A percentile compares a stretch with the other conserved stretches of the same genome.
Conservation (phyloP, 2,888 invertebrate genomes). For the Anthophora plumipes region DNA sequence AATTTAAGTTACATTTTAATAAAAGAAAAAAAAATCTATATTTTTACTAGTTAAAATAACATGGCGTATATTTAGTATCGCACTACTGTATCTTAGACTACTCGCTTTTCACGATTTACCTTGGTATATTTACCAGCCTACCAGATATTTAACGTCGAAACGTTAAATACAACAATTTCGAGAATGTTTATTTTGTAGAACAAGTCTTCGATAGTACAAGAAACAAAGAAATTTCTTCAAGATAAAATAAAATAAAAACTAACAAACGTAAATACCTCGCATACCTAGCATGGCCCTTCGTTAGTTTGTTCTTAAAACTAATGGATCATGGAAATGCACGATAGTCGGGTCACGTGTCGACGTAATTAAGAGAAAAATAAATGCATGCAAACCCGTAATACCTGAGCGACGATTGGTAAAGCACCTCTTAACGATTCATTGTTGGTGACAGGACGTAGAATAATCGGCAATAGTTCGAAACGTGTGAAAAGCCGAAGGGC, state of each 20-base stretch:
- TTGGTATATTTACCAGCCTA: not conserved
- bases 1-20: not conserved
- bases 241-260: constrained; percentile 13
- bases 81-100: not conserved
- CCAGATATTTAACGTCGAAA: not conserved
- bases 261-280: constrained; percentile 3
- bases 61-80: constrained; percentile 20
- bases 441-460: constrained; percentile 36
- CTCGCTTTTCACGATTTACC: not conserved
- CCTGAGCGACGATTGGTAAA: constrained; percentile 63
- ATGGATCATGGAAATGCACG: constrained; percentile 1
- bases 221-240: not conserved
- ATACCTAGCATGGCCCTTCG: constrained; percentile 41
- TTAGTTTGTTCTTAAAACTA: constrained; percentile 11
- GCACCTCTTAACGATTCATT: constrained; percentile 23
- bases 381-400: constrained; percentile 19
- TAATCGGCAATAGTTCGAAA: constrained; percentile 61
- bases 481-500: constrained; percentile 80
- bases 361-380: not conserved
- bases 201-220: not conserved
- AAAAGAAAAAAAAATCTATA: too few relatives aligned
- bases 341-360: not conserved
- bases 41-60: constrained; percentile 5
- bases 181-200: too few relatives aligned
- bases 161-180: not conserved